Evolutionary conservation across 2,113 vertebrate genomes (phyloP), one percentile per base, ranked within the genome.

Genomic region (Lophotis ruficrista): DNA sequence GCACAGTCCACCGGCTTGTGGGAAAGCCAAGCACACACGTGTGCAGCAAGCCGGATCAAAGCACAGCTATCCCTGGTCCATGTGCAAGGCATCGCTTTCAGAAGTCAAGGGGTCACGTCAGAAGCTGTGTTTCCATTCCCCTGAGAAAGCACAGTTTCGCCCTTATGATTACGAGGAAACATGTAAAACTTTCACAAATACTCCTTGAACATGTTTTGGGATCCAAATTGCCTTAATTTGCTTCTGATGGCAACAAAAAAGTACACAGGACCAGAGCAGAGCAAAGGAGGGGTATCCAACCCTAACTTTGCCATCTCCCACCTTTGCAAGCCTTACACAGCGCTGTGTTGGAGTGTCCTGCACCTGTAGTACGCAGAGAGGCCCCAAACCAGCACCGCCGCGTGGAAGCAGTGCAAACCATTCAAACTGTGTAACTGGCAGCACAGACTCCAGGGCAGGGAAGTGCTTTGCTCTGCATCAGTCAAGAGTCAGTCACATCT

Each of bases 1-100:
- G 0, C 22, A n/a, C 14, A 61, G 28, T 23, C 53, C 37, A 3
- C 0, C 12, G 35, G 18, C 25, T 19, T 11, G 31, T 23, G 56
- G 43, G 17, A 72, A 86, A 92, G 41, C 5, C 12, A 45, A 91
- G 60, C 31, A 65, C 19, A 19, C 0, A 4, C 0, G 2, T 2
- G 24, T 31, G 41, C 61, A 82, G 54, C 51, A 62, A 33, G 70
- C 33, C 28, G 43, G 37, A 43, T 35, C 38, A 50, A 79, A 85
- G 70, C 58, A 87, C 37, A 22, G 37, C 80, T 54, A n/a, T 35
- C 66, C 30, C 31, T 10, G 37, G 14, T 25, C 20, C 54, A 41
- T 0, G 0, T 45, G 31, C 5, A 16, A 41, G 19, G 19, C 33
- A 41, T 28, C 78, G 12, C 65, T 57, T 45, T 12, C 61, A 54